Evolutionary conservation across 2,113 vertebrate genomes (phyloP).

Genomic region (Dolichotis patagonum): DNA sequence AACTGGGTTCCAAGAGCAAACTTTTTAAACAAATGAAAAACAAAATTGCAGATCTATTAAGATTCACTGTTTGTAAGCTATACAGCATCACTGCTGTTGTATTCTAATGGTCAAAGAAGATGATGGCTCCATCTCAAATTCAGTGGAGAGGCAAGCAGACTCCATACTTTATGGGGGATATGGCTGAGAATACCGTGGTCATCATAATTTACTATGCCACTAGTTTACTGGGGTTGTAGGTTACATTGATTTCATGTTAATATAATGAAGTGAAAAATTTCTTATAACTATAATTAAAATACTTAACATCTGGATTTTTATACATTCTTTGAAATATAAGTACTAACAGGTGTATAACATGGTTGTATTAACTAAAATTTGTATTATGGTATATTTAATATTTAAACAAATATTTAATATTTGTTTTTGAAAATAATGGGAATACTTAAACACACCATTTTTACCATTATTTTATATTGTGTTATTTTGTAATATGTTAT

Average conservation of each 20-base stretch:
- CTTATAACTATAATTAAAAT: background rate
- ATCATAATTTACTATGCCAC: background rate
- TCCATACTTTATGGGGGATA: background rate
- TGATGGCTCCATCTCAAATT: background rate
- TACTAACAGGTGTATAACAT: background rate
- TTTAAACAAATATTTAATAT: too few species aligned
- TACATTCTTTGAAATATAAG: background rate
- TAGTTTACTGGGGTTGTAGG: background rate
- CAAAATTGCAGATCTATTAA: background rate
- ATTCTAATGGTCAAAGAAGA: background rate
- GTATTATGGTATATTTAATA: background rate
- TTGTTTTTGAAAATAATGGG: background rate
- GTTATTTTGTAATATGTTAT: background rate
- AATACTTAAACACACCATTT: background rate
- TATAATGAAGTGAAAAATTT: background rate
- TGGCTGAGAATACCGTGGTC: background rate
- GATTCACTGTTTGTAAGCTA: background rate
- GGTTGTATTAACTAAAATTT: background rate
- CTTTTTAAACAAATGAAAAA: background rate
- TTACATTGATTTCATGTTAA: background rate
- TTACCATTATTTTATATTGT: background rate
- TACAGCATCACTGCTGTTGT: background rate
- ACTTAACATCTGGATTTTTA: background rate
- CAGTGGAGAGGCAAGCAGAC: background rate
- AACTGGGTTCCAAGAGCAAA: background rate